Evolutionary conservation across 2,888 invertebrate genomes (phyloP).

Genomic region (Camponotus fellah): DNA sequence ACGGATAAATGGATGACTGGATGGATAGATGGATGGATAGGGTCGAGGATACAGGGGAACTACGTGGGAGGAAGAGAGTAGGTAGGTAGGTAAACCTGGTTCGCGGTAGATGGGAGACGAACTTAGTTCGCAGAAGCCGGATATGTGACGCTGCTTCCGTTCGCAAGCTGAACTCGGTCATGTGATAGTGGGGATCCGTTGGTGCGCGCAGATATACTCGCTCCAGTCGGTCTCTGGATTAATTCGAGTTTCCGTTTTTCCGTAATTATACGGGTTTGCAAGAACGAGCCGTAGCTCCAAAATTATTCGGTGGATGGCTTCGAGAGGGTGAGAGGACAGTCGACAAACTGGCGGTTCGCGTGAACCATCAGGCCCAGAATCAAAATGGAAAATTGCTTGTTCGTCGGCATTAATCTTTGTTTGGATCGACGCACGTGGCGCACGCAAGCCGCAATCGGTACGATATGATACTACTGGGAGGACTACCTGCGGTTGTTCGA

Average conservation of each 20-base stretch:
- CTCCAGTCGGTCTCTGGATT: slow-evolving; percentile 76
- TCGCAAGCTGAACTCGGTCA: slow-evolving; percentile 75
- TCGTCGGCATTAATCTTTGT: slow-evolving; percentile 49
- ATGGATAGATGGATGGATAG: slow-evolving; percentile 46
- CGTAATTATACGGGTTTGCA: slow-evolving; percentile 76
- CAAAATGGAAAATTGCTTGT: slow-evolving; percentile 47
- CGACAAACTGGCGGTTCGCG: slow-evolving; percentile 25
- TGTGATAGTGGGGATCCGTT: slow-evolving; percentile 57
- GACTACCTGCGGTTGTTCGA: slow-evolving; percentile 14
- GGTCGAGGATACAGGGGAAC: slow-evolving; percentile 33
- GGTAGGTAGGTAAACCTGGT: slow-evolving; percentile 28
- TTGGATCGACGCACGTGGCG: slow-evolving; percentile 39
- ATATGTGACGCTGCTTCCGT: slow-evolving; percentile 81
- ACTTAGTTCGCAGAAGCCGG: slow-evolving; percentile 80
- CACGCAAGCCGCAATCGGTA: slow-evolving; percentile 35
- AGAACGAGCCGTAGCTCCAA: slow-evolving; percentile 61
- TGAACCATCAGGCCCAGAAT: slow-evolving; percentile 13
- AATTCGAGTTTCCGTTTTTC: slow-evolving; percentile 82
- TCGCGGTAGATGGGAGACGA: slow-evolving; percentile 61
- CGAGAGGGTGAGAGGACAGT: slow-evolving; percentile 3
- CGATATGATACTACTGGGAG: slow-evolving; percentile 10
- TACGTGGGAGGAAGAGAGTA: slow-evolving; percentile 20
- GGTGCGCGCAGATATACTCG: slow-evolving; percentile 63
- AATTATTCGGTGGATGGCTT: slow-evolving; percentile 64
- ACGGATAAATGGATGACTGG: slow-evolving; percentile 26